Conservation (phyloP, 2,797 vertebrate genomes). For the Bradypus variegatus region DNA sequence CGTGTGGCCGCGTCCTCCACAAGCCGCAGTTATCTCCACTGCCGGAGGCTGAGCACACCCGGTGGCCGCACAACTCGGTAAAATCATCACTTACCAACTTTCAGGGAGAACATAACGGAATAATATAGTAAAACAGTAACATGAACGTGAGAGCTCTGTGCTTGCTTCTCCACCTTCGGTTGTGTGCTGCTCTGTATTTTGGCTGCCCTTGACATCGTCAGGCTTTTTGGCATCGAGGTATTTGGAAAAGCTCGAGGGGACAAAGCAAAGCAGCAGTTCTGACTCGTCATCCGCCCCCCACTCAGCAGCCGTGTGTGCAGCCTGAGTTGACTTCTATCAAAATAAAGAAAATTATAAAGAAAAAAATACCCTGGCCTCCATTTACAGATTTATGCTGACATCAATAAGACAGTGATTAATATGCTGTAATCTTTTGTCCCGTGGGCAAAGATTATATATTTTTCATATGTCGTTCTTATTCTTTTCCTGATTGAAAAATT, state of each 20-base stretch:
- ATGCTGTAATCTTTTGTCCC: background rate
- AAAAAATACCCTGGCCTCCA: background rate
- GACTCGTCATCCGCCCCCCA: background rate
- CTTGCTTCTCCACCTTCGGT: background rate
- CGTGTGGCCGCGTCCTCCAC: background rate
- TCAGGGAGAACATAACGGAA: no score
- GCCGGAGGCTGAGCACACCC: background rate
- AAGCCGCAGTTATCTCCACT: background rate
- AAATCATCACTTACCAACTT: background rate
- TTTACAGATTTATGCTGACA: background rate
- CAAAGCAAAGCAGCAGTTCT: background rate
- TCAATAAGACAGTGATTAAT: background rate
- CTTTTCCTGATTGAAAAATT: constrained; percentile 14
- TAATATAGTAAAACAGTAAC: no score
- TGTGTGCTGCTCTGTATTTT: background rate
- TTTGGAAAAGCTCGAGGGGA: background rate
- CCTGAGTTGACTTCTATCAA: background rate
- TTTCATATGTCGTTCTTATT: background rate
- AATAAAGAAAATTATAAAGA: background rate
- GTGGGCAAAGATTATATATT: background rate
- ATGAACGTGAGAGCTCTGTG: background rate
- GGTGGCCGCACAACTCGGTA: background rate
- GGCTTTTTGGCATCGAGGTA: no score
- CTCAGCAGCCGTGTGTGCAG: background rate
- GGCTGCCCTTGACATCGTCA: accelerated